Base-by-base conservation (phyloP, 2,797 vertebrate genomes). In the Nannoperca australis region DNA sequence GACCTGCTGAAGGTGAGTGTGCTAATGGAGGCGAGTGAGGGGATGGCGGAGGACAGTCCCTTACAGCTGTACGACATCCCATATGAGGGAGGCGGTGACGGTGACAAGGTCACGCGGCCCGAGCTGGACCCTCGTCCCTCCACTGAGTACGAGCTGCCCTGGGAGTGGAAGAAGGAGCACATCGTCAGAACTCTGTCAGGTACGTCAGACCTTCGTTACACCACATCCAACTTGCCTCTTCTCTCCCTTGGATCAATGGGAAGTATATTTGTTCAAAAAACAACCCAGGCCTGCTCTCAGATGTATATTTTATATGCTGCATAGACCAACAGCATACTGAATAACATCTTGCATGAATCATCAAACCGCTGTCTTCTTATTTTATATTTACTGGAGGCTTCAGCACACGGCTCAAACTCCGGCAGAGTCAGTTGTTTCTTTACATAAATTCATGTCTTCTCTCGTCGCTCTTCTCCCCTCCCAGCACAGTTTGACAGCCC, bases 141-240 rank as follows among this genome's bases (percentile, higher is more conserved):
- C 0, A 89, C 94, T 0, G 97, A 98, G 89, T 98, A 98, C 2
- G 97, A 99, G 79, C 96, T 97, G 88, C 97, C 97, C 1, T 99
- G 97, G 97, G 98, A 98, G 86, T 97, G 97, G 97, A 98, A 96
- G 93, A 98, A 97, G 87, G 97, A 97, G 73, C 97, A 97, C 68
- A 96, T 98, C 0, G 96, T 96, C 8, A 95, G 95, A 76, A 96
- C 96, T 0, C 93, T 99, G 60, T 97, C 98, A 87, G 98, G 98
- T 98, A 95, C 38, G 36, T 49, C 4, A 15, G 1, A 22, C 1
- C 2, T 55, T 42, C 55, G 13, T 12, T 14, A 42, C 32, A 55
- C 1, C 17, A 12, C 34, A 40, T 38, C 3, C 34, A 11, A 49
- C 14, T 24, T 51, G 20, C 27, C 40, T 72, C 50, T 17, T 5